Percentiles rank a stretch among this genome's conserved stretches.
Evolutionary conservation across 2,888 invertebrate species (phyloP).

Genomic region (Lepidocyrtinus sp.): DNA sequence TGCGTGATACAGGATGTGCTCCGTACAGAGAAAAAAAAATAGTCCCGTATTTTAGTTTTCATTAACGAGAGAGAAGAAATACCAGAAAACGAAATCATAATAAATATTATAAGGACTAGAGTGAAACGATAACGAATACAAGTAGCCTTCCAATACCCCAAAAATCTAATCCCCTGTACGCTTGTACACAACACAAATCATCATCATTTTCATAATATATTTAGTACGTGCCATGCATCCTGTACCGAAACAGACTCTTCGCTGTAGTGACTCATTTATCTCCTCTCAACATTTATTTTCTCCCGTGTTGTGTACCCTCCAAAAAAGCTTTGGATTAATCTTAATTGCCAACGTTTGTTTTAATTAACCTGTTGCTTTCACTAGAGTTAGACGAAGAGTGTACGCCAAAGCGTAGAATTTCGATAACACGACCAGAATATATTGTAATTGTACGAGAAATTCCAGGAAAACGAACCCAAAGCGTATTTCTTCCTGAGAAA

Average conservation of each 20-base stretch:
- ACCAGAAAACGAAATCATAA: conserved; percentile 20
- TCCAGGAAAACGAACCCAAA: too few relatives aligned
- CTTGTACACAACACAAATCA: conserved; percentile 17
- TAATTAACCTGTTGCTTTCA: conserved; percentile 29
- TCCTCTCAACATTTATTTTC: conserved; percentile 51
- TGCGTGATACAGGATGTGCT: conserved; percentile 54
- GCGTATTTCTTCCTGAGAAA: too few relatives aligned
- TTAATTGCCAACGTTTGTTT: conserved; percentile 28
- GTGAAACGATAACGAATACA: conserved; percentile 18
- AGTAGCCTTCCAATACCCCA: background rate
- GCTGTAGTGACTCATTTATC: conserved; percentile 48
- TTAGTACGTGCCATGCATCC: conserved; percentile 43
- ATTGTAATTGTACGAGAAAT: conserved; percentile 14
- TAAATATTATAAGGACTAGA: conserved; percentile 5
- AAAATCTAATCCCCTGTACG: background rate
- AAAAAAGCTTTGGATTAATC: conserved; percentile 27
- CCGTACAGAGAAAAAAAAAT: conserved; percentile 28
- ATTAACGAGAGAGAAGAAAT: conserved; percentile 54
- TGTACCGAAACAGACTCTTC: conserved; percentile 22
- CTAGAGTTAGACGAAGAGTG: background rate
- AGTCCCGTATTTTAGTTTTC: conserved; percentile 58
- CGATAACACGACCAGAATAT: conserved; percentile 2
- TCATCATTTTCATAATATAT: conserved; percentile 21
- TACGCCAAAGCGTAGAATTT: background rate
- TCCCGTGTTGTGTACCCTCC: conserved; percentile 41